phyloP scores from a whole-genome alignment of 2,888 invertebrate species.

The Sphaerophoria taeniata region DNA sequence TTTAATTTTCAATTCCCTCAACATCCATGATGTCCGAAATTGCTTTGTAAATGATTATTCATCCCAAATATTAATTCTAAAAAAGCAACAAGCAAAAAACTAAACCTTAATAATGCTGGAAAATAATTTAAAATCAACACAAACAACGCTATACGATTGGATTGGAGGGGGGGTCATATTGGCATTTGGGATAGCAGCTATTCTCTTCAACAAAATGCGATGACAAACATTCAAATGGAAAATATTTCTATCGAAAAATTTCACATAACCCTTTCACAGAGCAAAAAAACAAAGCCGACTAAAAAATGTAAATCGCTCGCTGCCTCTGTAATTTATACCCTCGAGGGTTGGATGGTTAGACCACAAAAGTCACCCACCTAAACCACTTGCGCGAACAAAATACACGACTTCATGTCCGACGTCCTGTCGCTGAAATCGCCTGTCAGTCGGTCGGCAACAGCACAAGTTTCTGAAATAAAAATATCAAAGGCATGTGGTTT shows the following conservation, averaged over 20 bases:
- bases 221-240: slow-evolving; percentile 31
- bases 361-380: slow-evolving; percentile 63
- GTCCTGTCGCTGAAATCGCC: background rate
- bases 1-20: background rate
- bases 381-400: slow-evolving; percentile 26
- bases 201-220: slow-evolving; percentile 9
- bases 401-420: background rate
- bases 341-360: slow-evolving; percentile 36
- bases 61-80: background rate
- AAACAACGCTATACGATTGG: slow-evolving; percentile 5
- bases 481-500: slow-evolving; percentile 52
- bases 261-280: slow-evolving; percentile 22
- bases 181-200: background rate
- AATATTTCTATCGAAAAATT: slow-evolving; percentile 57
- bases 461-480: slow-evolving; percentile 38
- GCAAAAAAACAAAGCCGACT: slow-evolving; percentile 20
- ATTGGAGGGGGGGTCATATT: background rate
- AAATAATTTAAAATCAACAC: slow-evolving; percentile 16
- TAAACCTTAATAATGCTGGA: slow-evolving; percentile 5
- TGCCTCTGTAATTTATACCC: slow-evolving; percentile 29
- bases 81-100: background rate
- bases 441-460: background rate
- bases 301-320: background rate
- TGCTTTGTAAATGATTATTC: slow-evolving; percentile 1
- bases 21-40: background rate